Percentiles rank a stretch among this genome's conserved stretches.
Conservation (phyloP, 2,797 vertebrate genomes). For the Sylvilagus floridanus region DNA sequence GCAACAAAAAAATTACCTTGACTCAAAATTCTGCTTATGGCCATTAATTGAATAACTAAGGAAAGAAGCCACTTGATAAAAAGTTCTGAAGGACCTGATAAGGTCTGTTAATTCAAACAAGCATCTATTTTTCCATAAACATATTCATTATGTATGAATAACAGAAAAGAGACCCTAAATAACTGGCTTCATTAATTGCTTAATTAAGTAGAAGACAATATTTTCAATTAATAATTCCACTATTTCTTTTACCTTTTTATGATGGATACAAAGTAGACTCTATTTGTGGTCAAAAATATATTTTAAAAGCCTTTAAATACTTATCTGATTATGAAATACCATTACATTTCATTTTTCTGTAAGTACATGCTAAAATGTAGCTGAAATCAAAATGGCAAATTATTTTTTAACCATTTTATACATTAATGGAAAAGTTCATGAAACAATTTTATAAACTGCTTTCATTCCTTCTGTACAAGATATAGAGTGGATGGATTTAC, state of each 20-base stretch:
- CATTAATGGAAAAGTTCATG: neutral
- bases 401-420: neutral
- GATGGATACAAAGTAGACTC: neutral
- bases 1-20: neutral
- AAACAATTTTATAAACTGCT: conserved; percentile 27
- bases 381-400: conserved; percentile 24
- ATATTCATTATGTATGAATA: neutral
- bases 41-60: neutral
- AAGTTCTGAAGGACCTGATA: neutral
- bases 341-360: neutral
- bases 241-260: neutral
- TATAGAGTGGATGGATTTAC: neutral
- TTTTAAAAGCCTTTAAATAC: neutral
- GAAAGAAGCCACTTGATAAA: neutral
- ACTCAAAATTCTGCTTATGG: neutral
- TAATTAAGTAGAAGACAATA: neutral
- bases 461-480: conserved; percentile 33
- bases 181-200: neutral
- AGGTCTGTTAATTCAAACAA: neutral
- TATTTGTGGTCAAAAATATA: neutral
- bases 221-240: conserved; percentile 18
- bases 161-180: neutral
- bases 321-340: neutral
- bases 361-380: neutral
- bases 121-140: neutral